Evolutionary conservation across 2,888 invertebrate species (phyloP), one percentile per base, ranked within the genome.

Genomic region (Eupithecia pulchellata): DNA sequence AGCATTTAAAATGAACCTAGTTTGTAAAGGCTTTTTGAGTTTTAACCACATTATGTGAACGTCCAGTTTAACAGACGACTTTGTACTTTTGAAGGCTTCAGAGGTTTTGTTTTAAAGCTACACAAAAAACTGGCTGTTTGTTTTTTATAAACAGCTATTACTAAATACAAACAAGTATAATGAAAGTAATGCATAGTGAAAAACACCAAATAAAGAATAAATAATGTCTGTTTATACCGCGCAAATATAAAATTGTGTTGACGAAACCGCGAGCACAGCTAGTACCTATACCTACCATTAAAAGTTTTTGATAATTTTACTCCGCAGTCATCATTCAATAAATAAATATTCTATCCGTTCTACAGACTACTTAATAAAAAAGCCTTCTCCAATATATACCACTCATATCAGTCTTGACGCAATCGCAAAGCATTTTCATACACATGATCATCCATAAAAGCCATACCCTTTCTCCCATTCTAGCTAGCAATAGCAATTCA

Each of bases 1-100:
- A 58, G 64, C 58, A 42, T 67, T 71, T 61, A 61, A 63, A 71
- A 58, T 47, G n/a, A 64, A 30, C 29, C 30, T 58, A 58, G 30
- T 58, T 30, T 29, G 1, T n/a, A 17, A 17, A 30, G 58, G 34
- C 34, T 61, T 34, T 61, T 13, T 34, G 32, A 30, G 20, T 34
- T 61, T 36, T 25, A 25, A 36, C 32, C 20, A 36, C 25, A 25
- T 61, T 61, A 61, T 34, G 61, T 25, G 20, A 64, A 20, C 8
- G 34, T 20, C 34, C 25, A 34, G 61, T 61, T 5, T 34, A 34
- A 61, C 29, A 32, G 58, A 58, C 30, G 9, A 17, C 5, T 30
- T 58, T 58, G 58, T 58, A 0, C 27, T 25, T 14, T 58, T 58
- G 17, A 47, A 47, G 9, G 57, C 17, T 29, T 8, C 17, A 29